These are phyloP conservation scores for Sitta carolinensis DNA, from an alignment of 2,797 vertebrate species.

Conservation along the genomic window DNA sequence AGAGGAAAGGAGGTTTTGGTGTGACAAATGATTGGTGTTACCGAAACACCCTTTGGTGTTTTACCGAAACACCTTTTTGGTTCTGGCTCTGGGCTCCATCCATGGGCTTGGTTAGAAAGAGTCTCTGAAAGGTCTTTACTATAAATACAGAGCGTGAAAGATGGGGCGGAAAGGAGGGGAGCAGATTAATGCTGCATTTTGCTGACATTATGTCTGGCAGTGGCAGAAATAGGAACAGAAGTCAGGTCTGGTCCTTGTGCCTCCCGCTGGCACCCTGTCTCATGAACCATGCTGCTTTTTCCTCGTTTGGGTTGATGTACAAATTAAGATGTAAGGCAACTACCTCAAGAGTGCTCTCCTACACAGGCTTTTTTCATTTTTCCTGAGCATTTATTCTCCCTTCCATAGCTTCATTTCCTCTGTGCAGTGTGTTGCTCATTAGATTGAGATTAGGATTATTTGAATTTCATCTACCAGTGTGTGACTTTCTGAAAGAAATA, in stretches of 20 bases:
- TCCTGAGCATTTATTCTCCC: neutral
- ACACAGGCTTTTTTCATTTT: neutral
- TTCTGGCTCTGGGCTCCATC: neutral
- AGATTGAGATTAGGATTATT: neutral
- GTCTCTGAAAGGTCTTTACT: neutral
- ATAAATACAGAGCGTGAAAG: neutral
- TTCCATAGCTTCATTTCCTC: neutral
- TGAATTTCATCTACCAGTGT: neutral
- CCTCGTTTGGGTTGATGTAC: neutral
- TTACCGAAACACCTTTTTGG: neutral
- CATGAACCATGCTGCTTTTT: neutral
- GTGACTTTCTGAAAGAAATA: neutral
- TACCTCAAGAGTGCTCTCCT: neutral
- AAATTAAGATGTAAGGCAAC: neutral
- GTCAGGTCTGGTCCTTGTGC: neutral
- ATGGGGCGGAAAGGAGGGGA: neutral
- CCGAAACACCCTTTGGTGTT: fast-evolving
- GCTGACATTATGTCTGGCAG: neutral
- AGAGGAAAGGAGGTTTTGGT: neutral
- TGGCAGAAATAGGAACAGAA: neutral
- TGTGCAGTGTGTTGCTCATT: neutral
- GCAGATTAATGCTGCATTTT: neutral
- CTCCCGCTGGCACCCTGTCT: neutral
- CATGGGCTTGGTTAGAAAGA: neutral
- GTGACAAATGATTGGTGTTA: neutral